Evolutionary conservation across 2,888 invertebrate species (phyloP), one percentile per base, ranked within the genome.

Genomic region (Tuta absoluta): DNA sequence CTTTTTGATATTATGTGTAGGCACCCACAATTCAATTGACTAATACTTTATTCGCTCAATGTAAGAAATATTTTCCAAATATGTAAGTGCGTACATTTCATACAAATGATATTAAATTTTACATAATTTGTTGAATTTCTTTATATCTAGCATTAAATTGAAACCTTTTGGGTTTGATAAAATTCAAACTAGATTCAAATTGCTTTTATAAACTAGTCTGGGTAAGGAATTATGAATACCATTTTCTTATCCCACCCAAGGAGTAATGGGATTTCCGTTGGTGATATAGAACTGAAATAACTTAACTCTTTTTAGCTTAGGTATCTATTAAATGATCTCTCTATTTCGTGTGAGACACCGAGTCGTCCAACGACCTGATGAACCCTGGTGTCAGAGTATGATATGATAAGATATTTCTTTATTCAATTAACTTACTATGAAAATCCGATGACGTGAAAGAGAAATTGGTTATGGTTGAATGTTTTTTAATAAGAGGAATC

Each of bases 171-270:
- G 38, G 53, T 37, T 41, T 60, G 57, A 63, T 49, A 48, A n/a
- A 58, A 64, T 64, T 64, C 64, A 60, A 64, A 64, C 60, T 37
- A 28, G 14, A 64, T 64, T 64, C 64, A 23, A 51, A 60, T 12
- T 28, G 64, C 51, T 60, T 60, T 64, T 64, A 64, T 64, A 60
- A 64, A 60, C 64, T 64, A 60, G 64, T 41, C 60, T 64, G 28
- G 53, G 53, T 64, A 64, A 53, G 60, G 64, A 64, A 59, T 64
- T 64, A 63, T 64, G 64, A 60, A 64, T 64, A 64, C 21, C 60
- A 60, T 60, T 53, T 64, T 64, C 60, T 63, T 56, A 64, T 14
- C 64, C 64, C 17, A 14, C 38, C n/a, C 10, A 8, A 33, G 19
- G 23, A 37, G 51, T 59, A 64, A 64, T 64, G 59, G 59, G 48